phyloP scores from a whole-genome alignment of 2,113 vertebrate species.

The Takifugu flavidus region DNA sequence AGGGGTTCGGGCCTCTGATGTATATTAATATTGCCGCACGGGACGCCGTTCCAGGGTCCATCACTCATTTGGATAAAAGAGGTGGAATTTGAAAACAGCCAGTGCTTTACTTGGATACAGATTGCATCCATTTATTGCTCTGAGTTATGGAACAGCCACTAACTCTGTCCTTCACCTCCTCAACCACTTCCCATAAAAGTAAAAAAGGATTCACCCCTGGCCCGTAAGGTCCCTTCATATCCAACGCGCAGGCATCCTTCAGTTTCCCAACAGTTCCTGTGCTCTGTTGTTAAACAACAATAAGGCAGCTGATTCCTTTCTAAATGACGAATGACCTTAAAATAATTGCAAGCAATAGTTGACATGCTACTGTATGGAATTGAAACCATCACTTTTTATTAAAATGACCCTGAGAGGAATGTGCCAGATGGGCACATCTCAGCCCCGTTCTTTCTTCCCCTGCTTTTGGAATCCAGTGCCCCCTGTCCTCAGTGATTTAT shows the following conservation, averaged over 20 bases:
- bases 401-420: too few species aligned
- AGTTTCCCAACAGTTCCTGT: slow-evolving; percentile 24
- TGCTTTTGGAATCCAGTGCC: slow-evolving; percentile 61
- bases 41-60: slow-evolving; percentile 72
- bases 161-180: slow-evolving; percentile 79
- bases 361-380: too few species aligned
- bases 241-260: slow-evolving; percentile 44
- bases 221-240: slow-evolving; percentile 56
- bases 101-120: slow-evolving; percentile 80
- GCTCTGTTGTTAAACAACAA: background rate
- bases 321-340: background rate
- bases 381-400: too few species aligned
- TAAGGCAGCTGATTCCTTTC: background rate
- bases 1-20: slow-evolving; percentile 74
- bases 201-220: slow-evolving; percentile 68
- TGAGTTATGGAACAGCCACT: slow-evolving; percentile 77
- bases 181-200: slow-evolving; percentile 71
- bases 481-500: slow-evolving; percentile 75
- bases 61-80: slow-evolving; percentile 84
- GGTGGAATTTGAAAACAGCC: slow-evolving; percentile 81
- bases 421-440: slow-evolving; percentile 11
- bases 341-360: too few species aligned
- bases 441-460: slow-evolving; percentile 43
- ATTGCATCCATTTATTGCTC: slow-evolving; percentile 82
- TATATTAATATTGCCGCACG: slow-evolving; percentile 79